A percentile compares a stretch with the other conserved stretches of the same genome.
Evolutionary conservation across 53 echinoderm and acorn worm genomes (phyloP).

Genomic region (Astropecten irregularis): DNA sequence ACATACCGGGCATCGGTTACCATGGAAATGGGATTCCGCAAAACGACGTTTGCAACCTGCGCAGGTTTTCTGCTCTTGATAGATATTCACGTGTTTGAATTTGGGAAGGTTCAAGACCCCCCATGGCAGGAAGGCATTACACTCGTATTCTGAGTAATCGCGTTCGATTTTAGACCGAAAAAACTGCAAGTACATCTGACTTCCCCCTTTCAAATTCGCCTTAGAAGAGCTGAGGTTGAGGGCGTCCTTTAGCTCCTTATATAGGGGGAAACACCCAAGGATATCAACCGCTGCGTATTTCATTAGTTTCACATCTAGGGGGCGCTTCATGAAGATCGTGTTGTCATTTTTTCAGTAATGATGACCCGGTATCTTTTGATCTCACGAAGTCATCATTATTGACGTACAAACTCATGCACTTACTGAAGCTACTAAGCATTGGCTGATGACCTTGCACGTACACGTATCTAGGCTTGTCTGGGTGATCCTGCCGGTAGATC

Average conservation of each 20-base stretch:
- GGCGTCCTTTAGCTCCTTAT: not conserved
- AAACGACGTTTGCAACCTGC: too few species aligned
- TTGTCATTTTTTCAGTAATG: not conserved
- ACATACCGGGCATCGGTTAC: not conserved
- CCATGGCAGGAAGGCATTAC: conserved; percentile 17
- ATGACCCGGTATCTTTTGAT: too few species aligned
- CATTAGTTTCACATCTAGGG: not conserved
- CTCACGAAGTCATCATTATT: not conserved
- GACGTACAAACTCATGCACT: not conserved
- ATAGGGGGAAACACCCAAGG: not conserved
- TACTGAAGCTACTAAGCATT: not conserved
- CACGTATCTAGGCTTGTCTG: not conserved
- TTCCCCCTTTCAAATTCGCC: not conserved
- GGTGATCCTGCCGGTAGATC: not conserved
- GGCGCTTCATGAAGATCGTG: not conserved
- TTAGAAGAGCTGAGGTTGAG: not conserved
- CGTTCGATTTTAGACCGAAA: not conserved
- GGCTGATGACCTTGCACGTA: not conserved
- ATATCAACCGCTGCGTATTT: conserved; percentile 31
- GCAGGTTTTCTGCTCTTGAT: too few species aligned
- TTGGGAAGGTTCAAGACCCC: not conserved
- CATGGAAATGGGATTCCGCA: too few species aligned
- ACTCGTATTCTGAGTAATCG: not conserved
- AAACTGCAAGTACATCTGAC: not conserved
- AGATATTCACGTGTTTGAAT: too few species aligned